These are phyloP conservation scores for Aplocera efformata DNA, from an alignment of 2,888 invertebrate species.

Conservation along the genomic window DNA sequence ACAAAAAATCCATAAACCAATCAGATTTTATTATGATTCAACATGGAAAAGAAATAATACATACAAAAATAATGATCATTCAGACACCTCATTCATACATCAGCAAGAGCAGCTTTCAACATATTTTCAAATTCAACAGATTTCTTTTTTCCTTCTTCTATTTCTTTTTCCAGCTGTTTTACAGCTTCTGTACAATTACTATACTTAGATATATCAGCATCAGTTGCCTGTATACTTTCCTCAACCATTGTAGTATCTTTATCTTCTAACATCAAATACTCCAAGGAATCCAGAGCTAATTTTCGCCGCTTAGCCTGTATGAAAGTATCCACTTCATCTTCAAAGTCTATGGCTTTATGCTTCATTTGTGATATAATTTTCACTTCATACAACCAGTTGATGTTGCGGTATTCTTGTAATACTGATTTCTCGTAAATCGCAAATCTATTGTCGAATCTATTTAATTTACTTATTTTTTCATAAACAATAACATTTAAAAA, in stretches of 20 bases:
- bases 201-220: constrained; percentile 54
- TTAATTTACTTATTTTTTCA: constrained; percentile 74
- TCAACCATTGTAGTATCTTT: constrained; percentile 60
- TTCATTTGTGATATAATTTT: constrained; percentile 52
- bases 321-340: constrained; percentile 59
- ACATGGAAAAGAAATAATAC: constrained; percentile 32
- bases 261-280: constrained; percentile 66
- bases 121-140: constrained; percentile 71
- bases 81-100: constrained; percentile 35
- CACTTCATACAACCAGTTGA: constrained; percentile 81
- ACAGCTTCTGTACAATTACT: constrained; percentile 59
- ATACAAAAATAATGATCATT: constrained; percentile 30
- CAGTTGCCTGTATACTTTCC: constrained; percentile 53
- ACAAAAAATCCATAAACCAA: constrained; percentile 13
- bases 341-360: constrained; percentile 56
- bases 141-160: constrained; percentile 67
- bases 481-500: constrained; percentile 76
- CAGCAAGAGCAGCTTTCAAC: constrained; percentile 63
- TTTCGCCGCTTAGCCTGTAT: constrained; percentile 67
- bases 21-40: constrained; percentile 31
- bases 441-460: constrained; percentile 65
- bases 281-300: constrained; percentile 55
- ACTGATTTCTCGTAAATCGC: constrained; percentile 81
- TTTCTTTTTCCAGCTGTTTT: constrained; percentile 66
- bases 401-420: constrained; percentile 73